Evolutionary conservation across 2,888 invertebrate genomes (phyloP), one percentile per base, ranked within the genome.

Genomic region (Oxytorus armatus): DNA sequence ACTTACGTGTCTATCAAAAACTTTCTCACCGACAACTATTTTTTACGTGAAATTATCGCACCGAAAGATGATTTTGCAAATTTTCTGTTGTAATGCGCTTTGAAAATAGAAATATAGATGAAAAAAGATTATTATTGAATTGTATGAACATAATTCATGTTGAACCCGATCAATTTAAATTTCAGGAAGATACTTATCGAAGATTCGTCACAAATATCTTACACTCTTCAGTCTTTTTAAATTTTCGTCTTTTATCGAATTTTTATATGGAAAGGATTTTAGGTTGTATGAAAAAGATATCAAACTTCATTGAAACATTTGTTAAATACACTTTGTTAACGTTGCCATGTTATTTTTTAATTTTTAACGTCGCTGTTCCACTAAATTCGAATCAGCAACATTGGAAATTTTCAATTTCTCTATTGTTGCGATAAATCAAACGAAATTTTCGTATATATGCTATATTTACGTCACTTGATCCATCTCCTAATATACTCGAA

Each of bases 401-500:
- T 42, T 16, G 23, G 23, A 66, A 66, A 77, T 73, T 59, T 59
- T 42, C 44, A 47, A 63, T 23, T 3, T 16, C 16, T 51, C 18
- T n/a, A 44, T 57, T 11, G 36, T 66, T 49, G 23, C 53, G 25
- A 10, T 23, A 8, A 73, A 57, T 14, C n/a, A 55, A 23, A n/a
- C 1, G n/a, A 3, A 73, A 42, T 14, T 66, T 63, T 33, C 1
- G 7, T 47, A 39, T 65, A 1, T 39, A 14, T 14, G 61, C 63
- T 29, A 49, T 39, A 14, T 44, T 44, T 1, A 29, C 25, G 18
- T 53, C 70, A 36, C 65, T 66, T 10, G 49, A 47, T 63, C 44
- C 33, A 53, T 49, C 49, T 57, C 36, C 49, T 25, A 1, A 14
- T 57, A 23, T 25, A 53, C 57, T 66, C 53, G 49, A 79, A 76